Percentiles rank a stretch among this genome's conserved stretches.
Conservation (phyloP, 2,797 vertebrate species). For the Enteromius anoplus region DNA sequence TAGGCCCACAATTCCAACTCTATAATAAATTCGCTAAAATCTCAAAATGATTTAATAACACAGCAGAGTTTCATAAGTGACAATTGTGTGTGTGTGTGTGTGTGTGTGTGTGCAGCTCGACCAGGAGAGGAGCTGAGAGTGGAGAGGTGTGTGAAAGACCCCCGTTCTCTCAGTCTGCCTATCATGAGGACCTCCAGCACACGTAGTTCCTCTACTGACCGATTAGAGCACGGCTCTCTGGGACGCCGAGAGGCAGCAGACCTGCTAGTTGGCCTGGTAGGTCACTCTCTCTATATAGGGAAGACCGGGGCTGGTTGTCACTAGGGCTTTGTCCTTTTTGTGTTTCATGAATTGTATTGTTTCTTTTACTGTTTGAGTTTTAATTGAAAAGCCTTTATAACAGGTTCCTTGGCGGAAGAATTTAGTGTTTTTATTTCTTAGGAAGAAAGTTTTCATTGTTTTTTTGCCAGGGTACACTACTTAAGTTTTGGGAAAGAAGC, state of each 20-base stretch:
- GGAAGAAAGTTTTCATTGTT: background rate
- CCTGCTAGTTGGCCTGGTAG: slow-evolving; percentile 71
- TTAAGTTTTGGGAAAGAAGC: background rate
- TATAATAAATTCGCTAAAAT: too few species aligned
- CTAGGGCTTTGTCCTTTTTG: background rate
- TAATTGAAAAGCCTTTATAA: background rate
- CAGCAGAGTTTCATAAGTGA: background rate
- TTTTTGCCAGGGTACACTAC: background rate
- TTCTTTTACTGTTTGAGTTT: background rate
- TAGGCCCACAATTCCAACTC: background rate
- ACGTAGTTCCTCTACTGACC: slow-evolving; percentile 71
- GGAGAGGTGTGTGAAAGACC: slow-evolving; percentile 85
- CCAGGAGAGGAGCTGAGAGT: slow-evolving; percentile 88
- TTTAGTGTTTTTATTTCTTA: background rate
- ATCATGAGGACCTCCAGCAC: slow-evolving; percentile 79
- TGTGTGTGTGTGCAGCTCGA: slow-evolving; percentile 76
- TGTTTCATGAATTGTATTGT: background rate
- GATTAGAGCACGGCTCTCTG: slow-evolving; percentile 73
- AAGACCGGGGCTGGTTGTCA: background rate
- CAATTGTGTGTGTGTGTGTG: slow-evolving; percentile 7
- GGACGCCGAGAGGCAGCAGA: slow-evolving; percentile 72
- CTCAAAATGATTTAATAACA: too few species aligned
- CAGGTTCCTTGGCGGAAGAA: background rate
- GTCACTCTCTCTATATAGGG: background rate
- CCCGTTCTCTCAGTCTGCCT: slow-evolving; percentile 86